phyloP scores from a whole-genome alignment of 2,888 invertebrate species.

The Trichacis sp. region DNA sequence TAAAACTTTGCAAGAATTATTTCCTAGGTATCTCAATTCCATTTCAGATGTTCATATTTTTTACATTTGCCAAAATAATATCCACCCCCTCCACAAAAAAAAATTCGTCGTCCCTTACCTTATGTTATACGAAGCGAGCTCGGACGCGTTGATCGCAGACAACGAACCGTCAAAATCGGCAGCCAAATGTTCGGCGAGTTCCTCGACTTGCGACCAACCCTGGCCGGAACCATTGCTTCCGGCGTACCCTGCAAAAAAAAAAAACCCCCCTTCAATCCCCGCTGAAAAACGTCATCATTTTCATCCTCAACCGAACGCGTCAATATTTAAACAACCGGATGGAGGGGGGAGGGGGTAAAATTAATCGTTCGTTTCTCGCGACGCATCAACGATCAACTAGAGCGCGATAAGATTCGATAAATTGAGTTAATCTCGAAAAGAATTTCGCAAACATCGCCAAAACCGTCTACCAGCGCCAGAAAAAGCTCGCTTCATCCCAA shows the following conservation, averaged over 20 bases:
- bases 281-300: neutral
- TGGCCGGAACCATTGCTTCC: slow-evolving; percentile 63
- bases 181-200: slow-evolving; percentile 76
- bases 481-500: too few species aligned
- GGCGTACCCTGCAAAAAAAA: slow-evolving; percentile 52
- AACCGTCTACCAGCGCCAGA: too few species aligned
- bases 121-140: slow-evolving; percentile 77
- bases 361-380: neutral
- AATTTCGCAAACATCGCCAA: neutral
- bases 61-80: too few species aligned
- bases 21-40: too few species aligned
- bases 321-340: neutral
- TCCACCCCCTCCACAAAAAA: too few species aligned
- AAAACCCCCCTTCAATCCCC: too few species aligned
- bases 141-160: slow-evolving; percentile 76
- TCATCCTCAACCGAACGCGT: neutral
- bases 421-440: neutral
- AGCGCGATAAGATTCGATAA: neutral
- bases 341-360: too few species aligned
- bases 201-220: slow-evolving; percentile 72
- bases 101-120: slow-evolving; percentile 60
- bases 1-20: too few species aligned
- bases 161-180: slow-evolving; percentile 82
- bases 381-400: neutral
- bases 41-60: too few species aligned